Evolutionary conservation across 1,140 invertebrate species (phyloP), one percentile per base, ranked within the genome.

Genomic region (Scaptomyza hsui): DNA sequence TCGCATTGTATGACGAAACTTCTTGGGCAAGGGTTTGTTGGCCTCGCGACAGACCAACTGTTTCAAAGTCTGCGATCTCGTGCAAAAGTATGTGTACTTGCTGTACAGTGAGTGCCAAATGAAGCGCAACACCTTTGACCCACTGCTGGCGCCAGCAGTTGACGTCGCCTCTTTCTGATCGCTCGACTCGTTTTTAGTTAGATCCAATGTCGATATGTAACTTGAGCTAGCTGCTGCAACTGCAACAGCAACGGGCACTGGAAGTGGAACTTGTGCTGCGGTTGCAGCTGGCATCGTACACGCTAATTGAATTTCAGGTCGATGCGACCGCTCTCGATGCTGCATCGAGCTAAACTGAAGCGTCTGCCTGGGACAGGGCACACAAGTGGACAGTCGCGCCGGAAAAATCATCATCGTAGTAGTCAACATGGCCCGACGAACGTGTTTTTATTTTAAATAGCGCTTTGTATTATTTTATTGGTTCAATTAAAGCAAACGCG

Each of bases 381-480:
- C 45, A 63, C 73, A 75, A 77, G 65, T 77, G 64, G 71, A 72
- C 39, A 37, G 41, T 45, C 49, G 67, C 51, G 56, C 62, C 24
- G 47, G 55, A 52, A 83, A 79, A 83, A 72, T 85, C 80, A 72
- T 67, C 80, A 72, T 85, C 80, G 68, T 67, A 75, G 61, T 57
- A 65, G 18, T 52, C 72, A 41, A 60, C 39, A 65, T 62, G 60
- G 63, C 56, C 61, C 61, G 64, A 65, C 61, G 64, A 65, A 68
- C 71, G 59, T 52, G 65, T 78, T 78, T 78, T 29, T 10, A 10
- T 29, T 29, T 88, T 75, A 86, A 88, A 86, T 68, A 69, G 71
- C 82, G 67, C 78, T 88, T 88, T 88, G 78, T 88, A 70, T 78
- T 88, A 82, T 65, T 88, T 88, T 88, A 88, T 88, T 88, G 82